A percentile compares a stretch with the other conserved stretches of the same genome.
These are phyloP conservation scores for Drosophila nasuta DNA, from an alignment of 1,140 invertebrate genomes.

Conservation along the genomic window DNA sequence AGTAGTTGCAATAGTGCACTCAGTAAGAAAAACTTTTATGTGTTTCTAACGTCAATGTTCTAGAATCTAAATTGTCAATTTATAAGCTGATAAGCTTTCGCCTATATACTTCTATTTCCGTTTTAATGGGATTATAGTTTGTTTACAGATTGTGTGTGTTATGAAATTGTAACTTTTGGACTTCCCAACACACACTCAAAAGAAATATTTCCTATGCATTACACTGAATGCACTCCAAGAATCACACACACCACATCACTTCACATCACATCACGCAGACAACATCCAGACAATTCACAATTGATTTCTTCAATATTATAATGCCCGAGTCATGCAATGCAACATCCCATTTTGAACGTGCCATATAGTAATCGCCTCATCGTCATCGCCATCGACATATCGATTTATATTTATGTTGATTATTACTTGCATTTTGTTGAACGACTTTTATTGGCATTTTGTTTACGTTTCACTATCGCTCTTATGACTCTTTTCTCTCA, in stretches of 20 bases:
- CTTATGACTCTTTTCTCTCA: conserved; percentile 30
- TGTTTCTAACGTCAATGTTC: neutral
- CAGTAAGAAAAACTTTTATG: neutral
- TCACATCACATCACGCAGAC: conserved; percentile 22
- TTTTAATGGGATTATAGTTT: neutral
- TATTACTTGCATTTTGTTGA: conserved; percentile 67
- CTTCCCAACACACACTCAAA: neutral
- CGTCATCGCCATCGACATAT: conserved; percentile 4
- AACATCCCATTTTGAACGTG: neutral
- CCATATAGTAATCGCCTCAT: neutral
- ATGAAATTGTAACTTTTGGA: neutral
- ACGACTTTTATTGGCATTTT: conserved; percentile 64
- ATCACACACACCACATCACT: conserved; percentile 22
- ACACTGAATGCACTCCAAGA: conserved; percentile 6
- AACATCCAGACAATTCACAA: conserved; percentile 31
- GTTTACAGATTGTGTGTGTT: neutral
- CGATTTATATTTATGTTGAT: conserved; percentile 42
- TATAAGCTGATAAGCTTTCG: neutral
- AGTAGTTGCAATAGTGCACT: neutral
- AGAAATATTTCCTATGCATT: conserved; percentile 6
- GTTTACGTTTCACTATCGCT: conserved; percentile 57
- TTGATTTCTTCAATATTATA: conserved; percentile 21
- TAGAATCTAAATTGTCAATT: neutral
- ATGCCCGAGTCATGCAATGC: conserved; percentile 9
- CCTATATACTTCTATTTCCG: neutral